Evolutionary conservation across 37 sponge, comb jelly and placozoan genomes (phyloP), one percentile per base, ranked within the genome.

Genomic region (Tethya wilhelma): DNA sequence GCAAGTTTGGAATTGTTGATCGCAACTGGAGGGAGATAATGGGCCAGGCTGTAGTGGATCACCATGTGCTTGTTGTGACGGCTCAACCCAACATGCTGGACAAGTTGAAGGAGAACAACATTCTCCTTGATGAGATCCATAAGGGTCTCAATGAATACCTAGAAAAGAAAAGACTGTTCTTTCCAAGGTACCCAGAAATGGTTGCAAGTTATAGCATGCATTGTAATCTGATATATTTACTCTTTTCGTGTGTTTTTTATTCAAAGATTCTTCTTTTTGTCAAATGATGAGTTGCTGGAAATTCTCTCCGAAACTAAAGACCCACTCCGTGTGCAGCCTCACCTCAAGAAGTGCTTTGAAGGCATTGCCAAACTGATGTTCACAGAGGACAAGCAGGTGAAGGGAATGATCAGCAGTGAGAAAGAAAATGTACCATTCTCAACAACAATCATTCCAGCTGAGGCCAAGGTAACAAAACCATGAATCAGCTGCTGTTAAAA

Each of bases 131-230:
- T 43, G 96, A 95, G 64, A 98, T 98, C 64, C 96, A 95, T 86
- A 98, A 98, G 73, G 98, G 98, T 0, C 82, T 98, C 32, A 98
- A 98, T 73, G 90, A 91, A 64, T 98, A 98, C 74, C 80, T 98
- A 76, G 98, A 98, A 80, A 98, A 98, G 90, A 98, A 98, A 70
- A 85, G 98, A 37, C 91, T 98, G 7, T 98, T 78, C 87, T 98
- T 98, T 63, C 93, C 98, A 70, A 57, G 98, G 93, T 90, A 73
- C 12, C n/a, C n/a, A n/a, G n/a, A n/a, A n/a, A n/a, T n/a, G n/a
- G n/a, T n/a, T n/a, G n/a, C n/a, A n/a, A n/a, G n/a, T n/a, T n/a
- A n/a, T n/a, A 60, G 63, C 63, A 60, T 60, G 22, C 63, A n/a
- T 12, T 23, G 28, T 60, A 60, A n/a, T 39, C n/a, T 14, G 8